phyloP scores from a whole-genome alignment of 2,113 vertebrate genomes.

The Lonchura striata region DNA sequence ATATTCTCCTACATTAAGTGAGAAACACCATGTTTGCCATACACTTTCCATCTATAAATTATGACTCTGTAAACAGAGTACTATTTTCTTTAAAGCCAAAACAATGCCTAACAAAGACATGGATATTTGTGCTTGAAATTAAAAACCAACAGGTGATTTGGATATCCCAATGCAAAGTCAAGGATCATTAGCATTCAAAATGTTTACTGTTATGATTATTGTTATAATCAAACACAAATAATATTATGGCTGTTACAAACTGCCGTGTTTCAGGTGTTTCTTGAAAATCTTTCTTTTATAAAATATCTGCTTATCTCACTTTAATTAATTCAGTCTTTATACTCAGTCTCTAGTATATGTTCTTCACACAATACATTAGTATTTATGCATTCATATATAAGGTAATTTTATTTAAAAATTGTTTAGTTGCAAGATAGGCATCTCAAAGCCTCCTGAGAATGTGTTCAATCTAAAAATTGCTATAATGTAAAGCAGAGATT shows the following conservation, averaged over 20 bases:
- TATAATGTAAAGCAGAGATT: background rate
- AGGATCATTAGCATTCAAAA: background rate
- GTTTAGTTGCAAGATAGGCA: background rate
- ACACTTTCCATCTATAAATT: background rate
- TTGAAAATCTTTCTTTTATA: background rate
- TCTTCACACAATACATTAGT: background rate
- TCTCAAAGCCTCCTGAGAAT: background rate
- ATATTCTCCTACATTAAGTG: background rate
- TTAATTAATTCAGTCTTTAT: background rate
- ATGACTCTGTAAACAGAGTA: background rate
- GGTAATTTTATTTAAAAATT: background rate
- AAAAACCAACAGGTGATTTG: background rate
- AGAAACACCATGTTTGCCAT: background rate
- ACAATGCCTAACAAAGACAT: background rate
- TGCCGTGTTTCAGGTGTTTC: background rate
- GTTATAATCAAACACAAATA: background rate
- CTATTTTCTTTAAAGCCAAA: background rate
- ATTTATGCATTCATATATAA: background rate
- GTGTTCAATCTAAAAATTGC: background rate
- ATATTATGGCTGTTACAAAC: background rate
- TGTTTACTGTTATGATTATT: background rate
- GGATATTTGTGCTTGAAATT: background rate
- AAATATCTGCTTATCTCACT: background rate
- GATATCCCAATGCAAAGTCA: background rate
- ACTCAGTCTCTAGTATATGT: background rate